A percentile compares a stretch with the other conserved stretches of the same genome.
Conservation (phyloP, 1,140 invertebrate species). For the Leptinotarsa lineolata region DNA sequence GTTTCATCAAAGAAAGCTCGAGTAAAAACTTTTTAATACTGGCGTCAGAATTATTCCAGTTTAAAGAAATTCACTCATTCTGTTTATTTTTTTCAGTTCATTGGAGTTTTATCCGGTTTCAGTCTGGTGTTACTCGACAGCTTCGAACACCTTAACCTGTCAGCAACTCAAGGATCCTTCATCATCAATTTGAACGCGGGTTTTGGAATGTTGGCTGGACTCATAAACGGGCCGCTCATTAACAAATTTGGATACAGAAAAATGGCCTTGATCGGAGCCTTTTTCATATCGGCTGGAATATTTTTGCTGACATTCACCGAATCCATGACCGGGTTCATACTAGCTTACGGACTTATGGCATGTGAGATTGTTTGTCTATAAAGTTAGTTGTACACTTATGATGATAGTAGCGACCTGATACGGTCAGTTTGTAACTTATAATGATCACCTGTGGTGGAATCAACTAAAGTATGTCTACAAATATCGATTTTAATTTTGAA, state of each 20-base stretch:
- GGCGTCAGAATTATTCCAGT: too few relatives aligned
- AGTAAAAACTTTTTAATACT: too few relatives aligned
- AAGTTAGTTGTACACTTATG: neutral
- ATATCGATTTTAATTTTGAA: too few relatives aligned
- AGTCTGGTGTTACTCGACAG: slow-evolving; percentile 69
- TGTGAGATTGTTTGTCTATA: slow-evolving; percentile 53
- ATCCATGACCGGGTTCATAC: slow-evolving; percentile 63
- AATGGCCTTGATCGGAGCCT: slow-evolving; percentile 62
- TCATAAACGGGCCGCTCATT: slow-evolving; percentile 69
- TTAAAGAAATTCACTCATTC: too few relatives aligned
- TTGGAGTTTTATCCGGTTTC: slow-evolving; percentile 67
- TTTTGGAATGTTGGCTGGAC: slow-evolving; percentile 63
- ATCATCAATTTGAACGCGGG: slow-evolving; percentile 70
- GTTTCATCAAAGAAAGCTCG: too few relatives aligned
- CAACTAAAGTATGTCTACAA: too few relatives aligned
- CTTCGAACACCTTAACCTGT: slow-evolving; percentile 62
- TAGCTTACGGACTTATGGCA: slow-evolving; percentile 67
- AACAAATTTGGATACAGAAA: slow-evolving; percentile 67
- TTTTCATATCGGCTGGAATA: slow-evolving; percentile 61
- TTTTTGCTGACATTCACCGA: slow-evolving; percentile 62
- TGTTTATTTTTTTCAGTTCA: slow-evolving; percentile 59
- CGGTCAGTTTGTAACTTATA: too few relatives aligned
- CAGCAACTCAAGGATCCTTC: slow-evolving; percentile 65
- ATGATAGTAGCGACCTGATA: too few relatives aligned
- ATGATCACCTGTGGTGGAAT: too few relatives aligned